Evolutionary conservation across 2,113 vertebrate genomes (phyloP).

Genomic region (Thryonomys swinderianus): DNA sequence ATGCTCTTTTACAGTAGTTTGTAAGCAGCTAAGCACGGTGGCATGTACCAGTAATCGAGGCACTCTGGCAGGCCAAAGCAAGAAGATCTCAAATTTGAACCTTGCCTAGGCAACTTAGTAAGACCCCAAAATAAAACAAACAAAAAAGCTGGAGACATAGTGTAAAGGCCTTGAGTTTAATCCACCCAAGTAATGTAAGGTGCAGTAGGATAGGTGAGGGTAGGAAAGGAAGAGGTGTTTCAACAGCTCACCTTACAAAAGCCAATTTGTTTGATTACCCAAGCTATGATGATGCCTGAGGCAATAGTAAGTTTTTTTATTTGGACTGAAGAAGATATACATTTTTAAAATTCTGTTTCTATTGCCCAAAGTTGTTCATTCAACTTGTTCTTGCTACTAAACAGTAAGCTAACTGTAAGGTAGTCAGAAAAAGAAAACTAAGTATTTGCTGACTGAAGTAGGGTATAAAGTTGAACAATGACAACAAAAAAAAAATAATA

Average conservation of each 20-base stretch:
- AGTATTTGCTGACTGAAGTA: conserved; percentile 62
- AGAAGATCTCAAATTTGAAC: neutral
- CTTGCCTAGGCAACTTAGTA: neutral
- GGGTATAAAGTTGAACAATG: conserved; percentile 33
- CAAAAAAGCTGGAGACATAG: neutral
- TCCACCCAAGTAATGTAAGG: too few species aligned
- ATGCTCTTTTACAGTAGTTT: neutral
- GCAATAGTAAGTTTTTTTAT: neutral
- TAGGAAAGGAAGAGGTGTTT: neutral
- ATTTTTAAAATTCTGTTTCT: conserved; percentile 14
- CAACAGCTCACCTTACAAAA: neutral
- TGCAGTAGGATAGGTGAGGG: too few species aligned
- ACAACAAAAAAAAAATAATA: conserved; percentile 14
- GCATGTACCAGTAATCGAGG: neutral
- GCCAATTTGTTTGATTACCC: neutral
- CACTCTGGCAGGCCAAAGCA: neutral
- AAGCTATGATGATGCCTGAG: neutral
- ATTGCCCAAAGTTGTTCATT: conserved; percentile 32
- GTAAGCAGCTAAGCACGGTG: neutral
- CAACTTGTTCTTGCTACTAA: conserved; percentile 44
- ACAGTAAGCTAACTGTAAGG: conserved; percentile 14
- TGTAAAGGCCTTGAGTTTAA: neutral
- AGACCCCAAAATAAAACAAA: neutral
- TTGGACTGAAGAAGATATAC: neutral
- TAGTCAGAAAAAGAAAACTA: conserved; percentile 50